Conservation (phyloP, 2,797 vertebrate species). For the Mycteria americana region DNA sequence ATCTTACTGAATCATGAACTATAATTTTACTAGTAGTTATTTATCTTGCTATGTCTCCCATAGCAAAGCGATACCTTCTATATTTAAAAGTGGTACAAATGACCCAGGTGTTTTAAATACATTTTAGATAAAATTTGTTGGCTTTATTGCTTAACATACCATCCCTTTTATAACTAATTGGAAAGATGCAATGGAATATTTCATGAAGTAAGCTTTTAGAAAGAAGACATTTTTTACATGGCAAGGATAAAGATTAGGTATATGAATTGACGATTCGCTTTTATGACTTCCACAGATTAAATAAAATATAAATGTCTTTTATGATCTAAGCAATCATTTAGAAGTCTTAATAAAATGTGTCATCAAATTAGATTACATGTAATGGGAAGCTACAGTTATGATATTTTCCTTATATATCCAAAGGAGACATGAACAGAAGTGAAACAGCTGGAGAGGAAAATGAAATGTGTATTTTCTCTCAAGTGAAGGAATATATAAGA, state of each 20-base stretch:
- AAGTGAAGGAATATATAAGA: constrained; percentile 2
- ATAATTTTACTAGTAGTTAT: neutral
- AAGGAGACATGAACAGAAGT: constrained; percentile 24
- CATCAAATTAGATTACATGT: constrained; percentile 40
- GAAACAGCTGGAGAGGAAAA: constrained; percentile 56
- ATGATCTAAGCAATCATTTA: constrained; percentile 44
- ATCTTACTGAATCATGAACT: neutral
- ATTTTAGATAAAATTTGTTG: neutral
- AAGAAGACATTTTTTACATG: neutral
- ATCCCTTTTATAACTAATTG: neutral
- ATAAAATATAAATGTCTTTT: constrained; percentile 53
- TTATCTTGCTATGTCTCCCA: neutral
- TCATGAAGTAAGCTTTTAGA: neutral
- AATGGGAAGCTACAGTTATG: constrained; percentile 14
- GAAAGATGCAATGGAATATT: neutral
- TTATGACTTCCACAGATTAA: constrained; percentile 56
- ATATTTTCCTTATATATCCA: constrained; percentile 4
- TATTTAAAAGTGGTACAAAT: neutral
- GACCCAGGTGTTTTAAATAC: neutral
- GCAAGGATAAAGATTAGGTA: neutral
- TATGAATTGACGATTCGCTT: neutral
- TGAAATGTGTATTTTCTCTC: constrained; percentile 51
- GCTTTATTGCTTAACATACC: neutral
- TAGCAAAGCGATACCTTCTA: neutral
- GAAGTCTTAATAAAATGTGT: constrained; percentile 58